Base-by-base conservation (phyloP, 2,113 vertebrate species). In the Chloropsis cyanopogon region DNA sequence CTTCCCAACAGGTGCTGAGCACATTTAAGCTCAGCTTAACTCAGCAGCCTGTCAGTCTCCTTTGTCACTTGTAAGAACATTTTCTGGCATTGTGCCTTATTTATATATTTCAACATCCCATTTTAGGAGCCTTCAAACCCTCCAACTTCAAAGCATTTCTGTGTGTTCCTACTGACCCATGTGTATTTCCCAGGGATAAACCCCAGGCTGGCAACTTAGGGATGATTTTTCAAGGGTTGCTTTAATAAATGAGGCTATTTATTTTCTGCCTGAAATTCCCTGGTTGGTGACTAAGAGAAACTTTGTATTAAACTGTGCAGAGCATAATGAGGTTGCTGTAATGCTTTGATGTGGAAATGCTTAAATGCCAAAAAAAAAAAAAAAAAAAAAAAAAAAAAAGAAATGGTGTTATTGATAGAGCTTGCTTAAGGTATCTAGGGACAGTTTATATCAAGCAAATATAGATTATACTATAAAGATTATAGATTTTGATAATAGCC, bases 191-290 rank as follows among this genome's bases (percentile, higher is more conserved):
- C 39, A 52, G 77, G 65, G 54, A 76, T 90, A 92, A 94, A 86
- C 39, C 69, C 71, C 35, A 23, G 60, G 53, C 86, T 88, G 47
- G 82, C 75, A 88, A 71, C 68, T 86, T 73, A 86, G n/a, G 46
- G 59, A 65, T 91, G 76, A 90, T 96, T 96, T 95, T 64, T 89
- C 84, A 82, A 90, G 78, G 90, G 88, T 84, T 1, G 0, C 9
- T 88, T 94, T 93, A 97, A 92, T 96, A 96, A 93, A 92, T 88
- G 61, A 86, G 72, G 63, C 84, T 97, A 93, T 91, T 96, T 95
- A 86, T 93, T 95, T 95, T 93, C 93, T 95, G 83, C 31, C 61
- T 96, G 86, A 92, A 94, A 92, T 91, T 95, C 79, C 59, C 86
- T 87, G 44, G 72, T 91, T 70, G 84, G 93, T 97, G 93, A 92